Evolutionary conservation across 2,113 vertebrate genomes (phyloP).

Genomic region (Burhinus bistriatus): DNA sequence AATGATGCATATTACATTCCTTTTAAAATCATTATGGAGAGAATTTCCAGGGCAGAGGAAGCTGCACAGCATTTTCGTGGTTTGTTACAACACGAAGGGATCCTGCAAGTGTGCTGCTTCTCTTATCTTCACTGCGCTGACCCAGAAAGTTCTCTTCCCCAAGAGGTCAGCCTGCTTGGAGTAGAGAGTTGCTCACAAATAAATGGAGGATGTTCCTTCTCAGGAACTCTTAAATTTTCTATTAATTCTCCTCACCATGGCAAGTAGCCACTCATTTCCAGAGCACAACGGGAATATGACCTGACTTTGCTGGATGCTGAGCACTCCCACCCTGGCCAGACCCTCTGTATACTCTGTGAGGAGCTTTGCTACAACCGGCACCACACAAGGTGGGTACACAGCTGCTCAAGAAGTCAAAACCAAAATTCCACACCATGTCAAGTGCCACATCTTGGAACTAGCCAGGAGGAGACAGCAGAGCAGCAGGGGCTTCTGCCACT

Average conservation of each 20-base stretch:
- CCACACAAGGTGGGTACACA: not conserved
- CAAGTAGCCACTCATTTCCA: not conserved
- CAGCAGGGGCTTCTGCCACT: not conserved
- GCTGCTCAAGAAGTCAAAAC: not conserved
- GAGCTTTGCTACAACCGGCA: not conserved
- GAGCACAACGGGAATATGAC: not conserved
- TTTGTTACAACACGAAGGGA: not conserved
- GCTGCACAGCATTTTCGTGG: not conserved
- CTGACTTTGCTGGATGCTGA: not conserved
- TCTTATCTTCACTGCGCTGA: not conserved
- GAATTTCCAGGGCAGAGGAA: not conserved
- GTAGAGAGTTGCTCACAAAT: not conserved
- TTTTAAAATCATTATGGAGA: not conserved
- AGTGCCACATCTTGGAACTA: not conserved
- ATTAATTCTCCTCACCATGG: not conserved
- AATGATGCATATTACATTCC: not conserved
- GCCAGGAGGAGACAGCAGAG: not conserved
- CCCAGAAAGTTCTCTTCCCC: not conserved
- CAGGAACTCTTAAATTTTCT: not conserved
- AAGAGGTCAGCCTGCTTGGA: not conserved
- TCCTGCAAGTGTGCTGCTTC: not conserved
- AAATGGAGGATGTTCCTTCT: not conserved
- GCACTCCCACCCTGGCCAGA: not conserved
- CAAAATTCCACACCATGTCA: not conserved
- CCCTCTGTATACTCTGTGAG: not conserved